Conservation (phyloP, 1,140 invertebrate species). For the Nasonia vitripennis region DNA sequence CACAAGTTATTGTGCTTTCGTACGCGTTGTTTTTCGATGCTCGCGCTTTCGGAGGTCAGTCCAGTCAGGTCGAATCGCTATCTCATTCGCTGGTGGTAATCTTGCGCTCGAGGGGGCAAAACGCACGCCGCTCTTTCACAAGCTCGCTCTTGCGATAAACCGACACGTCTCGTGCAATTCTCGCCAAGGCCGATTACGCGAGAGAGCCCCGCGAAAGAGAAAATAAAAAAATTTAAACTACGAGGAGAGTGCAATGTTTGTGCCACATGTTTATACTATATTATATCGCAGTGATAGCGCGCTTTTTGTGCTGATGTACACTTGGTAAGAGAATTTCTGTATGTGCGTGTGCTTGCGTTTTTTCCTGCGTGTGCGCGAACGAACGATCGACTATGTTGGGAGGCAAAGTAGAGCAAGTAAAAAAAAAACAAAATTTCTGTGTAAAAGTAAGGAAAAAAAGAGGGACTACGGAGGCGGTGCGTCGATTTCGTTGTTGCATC, state of each 20-base stretch:
- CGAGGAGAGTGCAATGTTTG: constrained; percentile 29
- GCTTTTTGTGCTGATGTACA: constrained; percentile 28
- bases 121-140: not conserved
- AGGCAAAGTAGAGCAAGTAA: not conserved
- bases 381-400: not conserved
- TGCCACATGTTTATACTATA: constrained; percentile 31
- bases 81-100: constrained; percentile 28
- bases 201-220: not conserved
- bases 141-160: not conserved
- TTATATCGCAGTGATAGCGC: not conserved
- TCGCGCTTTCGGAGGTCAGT: not conserved
- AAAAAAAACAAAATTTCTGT: not conserved
- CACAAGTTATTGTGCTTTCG: not conserved
- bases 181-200: not conserved
- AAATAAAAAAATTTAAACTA: not conserved
- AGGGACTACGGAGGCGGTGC: not conserved
- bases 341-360: constrained; percentile 20
- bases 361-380: not conserved
- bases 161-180: not conserved
- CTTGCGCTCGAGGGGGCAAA: not conserved
- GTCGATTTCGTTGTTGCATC: constrained; percentile 26
- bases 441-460: not conserved
- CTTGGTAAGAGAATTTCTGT: constrained; percentile 22
- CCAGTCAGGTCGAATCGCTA: not conserved
- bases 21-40: not conserved